Conservation (phyloP, 1,140 invertebrate species). For the Dryas iulia region DNA sequence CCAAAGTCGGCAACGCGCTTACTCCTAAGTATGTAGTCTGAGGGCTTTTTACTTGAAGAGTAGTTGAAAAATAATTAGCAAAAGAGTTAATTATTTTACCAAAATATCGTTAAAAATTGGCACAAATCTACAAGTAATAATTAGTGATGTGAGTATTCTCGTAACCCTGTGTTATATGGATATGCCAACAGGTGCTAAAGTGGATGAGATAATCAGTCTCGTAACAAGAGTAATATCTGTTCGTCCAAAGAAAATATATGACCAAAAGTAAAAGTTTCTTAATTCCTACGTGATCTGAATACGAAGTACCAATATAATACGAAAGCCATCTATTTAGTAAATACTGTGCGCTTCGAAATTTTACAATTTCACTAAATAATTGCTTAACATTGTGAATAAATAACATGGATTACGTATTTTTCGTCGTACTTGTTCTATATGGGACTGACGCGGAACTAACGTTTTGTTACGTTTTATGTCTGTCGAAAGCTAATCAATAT, state of each 20-base stretch:
- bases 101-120: too few species aligned
- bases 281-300: conserved; percentile 51
- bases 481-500: neutral
- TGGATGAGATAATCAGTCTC: conserved; percentile 20
- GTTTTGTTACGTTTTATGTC: conserved; percentile 5
- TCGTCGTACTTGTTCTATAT: neutral
- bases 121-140: too few species aligned
- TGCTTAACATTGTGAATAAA: conserved; percentile 46
- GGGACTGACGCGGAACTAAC: neutral
- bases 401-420: conserved; percentile 39
- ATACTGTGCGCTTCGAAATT: conserved; percentile 60
- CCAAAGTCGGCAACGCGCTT: too few species aligned
- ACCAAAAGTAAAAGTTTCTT: conserved; percentile 54
- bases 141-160: neutral
- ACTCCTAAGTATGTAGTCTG: too few species aligned
- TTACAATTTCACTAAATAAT: conserved; percentile 72
- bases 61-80: too few species aligned
- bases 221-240: conserved; percentile 29
- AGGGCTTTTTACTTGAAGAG: too few species aligned
- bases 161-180: neutral
- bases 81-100: too few species aligned
- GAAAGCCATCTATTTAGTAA: conserved; percentile 63
- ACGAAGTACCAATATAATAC: conserved; percentile 39
- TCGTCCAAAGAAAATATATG: conserved; percentile 33
- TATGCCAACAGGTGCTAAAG: neutral